Base-by-base conservation (phyloP, 2,113 vertebrate genomes). In the Hiodon alosoides region DNA sequence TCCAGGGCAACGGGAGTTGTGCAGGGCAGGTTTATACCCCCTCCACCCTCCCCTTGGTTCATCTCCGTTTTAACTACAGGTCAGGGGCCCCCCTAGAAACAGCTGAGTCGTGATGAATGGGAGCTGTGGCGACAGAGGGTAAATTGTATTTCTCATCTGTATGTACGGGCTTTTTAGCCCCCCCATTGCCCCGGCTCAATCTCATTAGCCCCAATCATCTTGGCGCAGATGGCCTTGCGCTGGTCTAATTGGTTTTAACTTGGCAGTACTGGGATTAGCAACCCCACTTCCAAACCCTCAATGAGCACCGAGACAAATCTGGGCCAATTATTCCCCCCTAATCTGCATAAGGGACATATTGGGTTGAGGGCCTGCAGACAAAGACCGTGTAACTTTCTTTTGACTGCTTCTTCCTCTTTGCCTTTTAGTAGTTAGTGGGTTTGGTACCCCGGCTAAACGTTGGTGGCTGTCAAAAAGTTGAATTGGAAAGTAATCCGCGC, bases 151-250 rank as follows among this genome's bases (percentile, higher is more conserved):
- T 31, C 46, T 47, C 65, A n/a, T 73, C 47, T 54, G 9, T 46
- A 51, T 66, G 62, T 47, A 17, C 17, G 16, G 72, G 61, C 10
- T n/a, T 59, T 50, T 58, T 14, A 50, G 48, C 82, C 81, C 79
- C 79, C 81, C 81, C 81, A 82, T 6, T 77, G 82, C 53, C 73
- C 85, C 85, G 80, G 85, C 83, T 85, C 87, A 82, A 14, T 50
- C 77, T 73, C 71, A 75, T 77, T 77, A 77, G 72, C 62, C 11
- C 17, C 68, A 67, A 79, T 79, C 71, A 79, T 66, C 75, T 53
- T 58, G 53, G 80, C 59, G 65, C 82, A 80, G 77, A 82, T 79
- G 82, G 80, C 62, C 7, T 4, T 14, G 7, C 69, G 59, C 67
- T 73, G 73, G 57, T 58, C 61, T 76, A 78, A 79, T 80, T 80